Evolutionary conservation across 2,888 invertebrate genomes (phyloP).

Genomic region (Drosophila monieri): DNA sequence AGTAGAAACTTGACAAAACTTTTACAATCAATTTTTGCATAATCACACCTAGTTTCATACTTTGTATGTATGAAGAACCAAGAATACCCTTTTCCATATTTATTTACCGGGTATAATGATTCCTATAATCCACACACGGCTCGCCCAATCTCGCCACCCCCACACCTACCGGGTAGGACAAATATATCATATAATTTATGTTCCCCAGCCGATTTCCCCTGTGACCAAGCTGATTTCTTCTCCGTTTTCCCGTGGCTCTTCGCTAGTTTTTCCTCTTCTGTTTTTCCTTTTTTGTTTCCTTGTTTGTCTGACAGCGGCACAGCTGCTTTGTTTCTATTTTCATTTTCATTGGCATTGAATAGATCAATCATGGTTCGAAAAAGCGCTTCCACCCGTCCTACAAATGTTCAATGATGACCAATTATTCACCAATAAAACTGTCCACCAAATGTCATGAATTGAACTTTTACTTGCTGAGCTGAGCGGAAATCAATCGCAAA

Average conservation of each 20-base stretch:
- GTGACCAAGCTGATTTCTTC: slow-evolving; percentile 53
- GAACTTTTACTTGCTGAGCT: slow-evolving; percentile 43
- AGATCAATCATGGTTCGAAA: slow-evolving; percentile 67
- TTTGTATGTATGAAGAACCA: not conserved
- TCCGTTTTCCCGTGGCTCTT: slow-evolving; percentile 11
- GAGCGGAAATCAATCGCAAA: slow-evolving; percentile 36
- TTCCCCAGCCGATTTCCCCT: slow-evolving; percentile 19
- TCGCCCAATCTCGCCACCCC: slow-evolving; percentile 28
- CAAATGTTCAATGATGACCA: slow-evolving; percentile 74
- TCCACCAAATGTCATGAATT: slow-evolving; percentile 66
- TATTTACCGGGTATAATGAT: slow-evolving; percentile 47
- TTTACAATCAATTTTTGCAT: not conserved
- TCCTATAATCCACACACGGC: slow-evolving; percentile 63
- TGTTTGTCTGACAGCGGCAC: slow-evolving; percentile 35
- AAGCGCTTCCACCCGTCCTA: slow-evolving; percentile 51
- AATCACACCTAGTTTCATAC: not conserved
- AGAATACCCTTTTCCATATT: slow-evolving; percentile 13
- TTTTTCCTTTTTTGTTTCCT: slow-evolving; percentile 17
- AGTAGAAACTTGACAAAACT: not conserved
- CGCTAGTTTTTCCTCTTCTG: slow-evolving; percentile 14
- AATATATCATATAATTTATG: slow-evolving; percentile 60
- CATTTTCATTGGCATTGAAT: slow-evolving; percentile 60
- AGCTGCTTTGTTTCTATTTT: slow-evolving; percentile 70
- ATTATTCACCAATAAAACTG: slow-evolving; percentile 78
- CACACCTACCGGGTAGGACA: slow-evolving; percentile 30